A percentile compares a stretch with the other conserved stretches of the same genome.
Evolutionary conservation across 2,113 vertebrate species (phyloP).

Genomic region (Toxotes chatareus): DNA sequence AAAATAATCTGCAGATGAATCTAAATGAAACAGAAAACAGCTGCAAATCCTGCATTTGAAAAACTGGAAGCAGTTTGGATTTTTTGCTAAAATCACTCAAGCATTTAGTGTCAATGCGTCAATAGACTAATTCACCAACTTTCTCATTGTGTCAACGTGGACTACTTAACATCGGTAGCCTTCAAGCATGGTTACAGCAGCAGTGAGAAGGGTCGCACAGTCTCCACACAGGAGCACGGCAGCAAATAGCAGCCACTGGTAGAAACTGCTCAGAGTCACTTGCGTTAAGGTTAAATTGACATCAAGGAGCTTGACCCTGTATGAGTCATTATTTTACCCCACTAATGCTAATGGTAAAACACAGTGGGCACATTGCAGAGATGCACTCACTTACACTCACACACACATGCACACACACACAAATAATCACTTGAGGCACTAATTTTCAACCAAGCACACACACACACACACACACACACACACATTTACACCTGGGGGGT

Average conservation of each 20-base stretch:
- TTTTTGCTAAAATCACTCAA: neutral
- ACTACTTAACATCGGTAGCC: conserved; percentile 4
- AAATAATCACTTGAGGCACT: conserved; percentile 16
- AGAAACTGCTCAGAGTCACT: conserved; percentile 38
- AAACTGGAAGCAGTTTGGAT: neutral
- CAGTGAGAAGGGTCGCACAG: conserved; percentile 20
- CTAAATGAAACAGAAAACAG: neutral
- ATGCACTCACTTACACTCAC: conserved; percentile 17
- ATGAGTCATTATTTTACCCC: conserved; percentile 63
- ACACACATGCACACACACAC: neutral
- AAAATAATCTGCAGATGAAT: neutral
- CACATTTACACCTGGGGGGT: conserved; percentile 21
- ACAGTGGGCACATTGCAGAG: neutral
- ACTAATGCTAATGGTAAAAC: conserved; percentile 57
- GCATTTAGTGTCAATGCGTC: neutral
- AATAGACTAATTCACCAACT: neutral
- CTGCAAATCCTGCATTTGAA: neutral
- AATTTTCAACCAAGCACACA: neutral
- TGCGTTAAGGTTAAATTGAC: conserved; percentile 67
- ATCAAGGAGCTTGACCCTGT: conserved; percentile 66
- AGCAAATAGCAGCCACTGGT: conserved; percentile 30
- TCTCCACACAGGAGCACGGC: conserved; percentile 17
- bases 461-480: conserved; percentile 3
- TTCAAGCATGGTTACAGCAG: neutral
- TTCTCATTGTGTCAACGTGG: neutral